phyloP scores from a whole-genome alignment of 2,888 invertebrate species.

The Clivina fossor region DNA sequence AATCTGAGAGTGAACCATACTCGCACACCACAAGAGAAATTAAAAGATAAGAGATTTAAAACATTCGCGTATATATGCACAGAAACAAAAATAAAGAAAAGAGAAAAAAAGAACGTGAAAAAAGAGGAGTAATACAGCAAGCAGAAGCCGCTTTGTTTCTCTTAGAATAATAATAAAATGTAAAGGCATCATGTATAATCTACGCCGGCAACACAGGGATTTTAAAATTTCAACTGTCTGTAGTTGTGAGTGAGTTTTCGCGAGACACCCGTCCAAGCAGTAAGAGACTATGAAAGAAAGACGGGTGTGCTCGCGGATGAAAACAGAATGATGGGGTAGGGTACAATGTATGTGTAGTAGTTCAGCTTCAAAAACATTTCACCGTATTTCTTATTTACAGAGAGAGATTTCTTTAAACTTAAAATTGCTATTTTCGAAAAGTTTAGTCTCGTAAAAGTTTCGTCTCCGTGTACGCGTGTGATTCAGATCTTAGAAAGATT shows the following conservation, averaged over 20 bases:
- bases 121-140: slow-evolving; percentile 8
- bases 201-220: slow-evolving; percentile 5
- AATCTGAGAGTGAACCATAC: too few relatives aligned
- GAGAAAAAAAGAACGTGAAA: too few relatives aligned
- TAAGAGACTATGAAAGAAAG: too few relatives aligned
- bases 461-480: slow-evolving; percentile 11
- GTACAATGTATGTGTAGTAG: slow-evolving; percentile 24
- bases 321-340: slow-evolving; percentile 4
- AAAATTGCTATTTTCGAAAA: slow-evolving; percentile 30
- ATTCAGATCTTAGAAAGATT: slow-evolving; percentile 25
- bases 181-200: slow-evolving; percentile 21
- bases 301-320: too few relatives aligned
- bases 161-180: slow-evolving; percentile 22
- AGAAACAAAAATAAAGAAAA: too few relatives aligned
- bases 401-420: slow-evolving; percentile 31
- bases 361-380: too few relatives aligned
- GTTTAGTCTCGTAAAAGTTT: slow-evolving; percentile 29
- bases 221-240: slow-evolving; percentile 17
- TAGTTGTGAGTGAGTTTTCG: too few relatives aligned
- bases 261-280: too few relatives aligned
- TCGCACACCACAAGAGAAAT: slow-evolving; percentile 20
- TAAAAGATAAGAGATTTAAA: slow-evolving; percentile 22
- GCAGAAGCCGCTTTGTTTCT: slow-evolving; percentile 13
- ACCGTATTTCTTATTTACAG: slow-evolving; percentile 10
- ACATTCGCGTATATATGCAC: too few relatives aligned